Evolutionary conservation across 92 coral and sea anemone genomes (phyloP).

Genomic region (Porites rus): DNA sequence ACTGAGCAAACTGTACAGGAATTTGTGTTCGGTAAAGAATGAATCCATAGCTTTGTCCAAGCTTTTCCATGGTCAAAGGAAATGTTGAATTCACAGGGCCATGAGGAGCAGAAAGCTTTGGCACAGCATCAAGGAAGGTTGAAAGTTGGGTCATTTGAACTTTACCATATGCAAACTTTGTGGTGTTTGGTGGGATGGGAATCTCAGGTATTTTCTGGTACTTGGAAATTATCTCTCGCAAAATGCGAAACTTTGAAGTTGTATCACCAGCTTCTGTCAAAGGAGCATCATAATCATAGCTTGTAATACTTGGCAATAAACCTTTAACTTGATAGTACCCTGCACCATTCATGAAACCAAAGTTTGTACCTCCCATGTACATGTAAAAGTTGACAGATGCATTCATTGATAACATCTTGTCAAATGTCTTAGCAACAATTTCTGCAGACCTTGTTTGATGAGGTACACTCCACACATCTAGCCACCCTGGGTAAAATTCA

Average conservation of each 20-base stretch:
- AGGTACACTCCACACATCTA: conserved; percentile 90
- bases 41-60: conserved; percentile 94
- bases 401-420: conserved; percentile 79
- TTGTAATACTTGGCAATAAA: conserved; percentile 79
- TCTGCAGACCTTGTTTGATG: conserved; percentile 68
- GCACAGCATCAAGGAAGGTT: conserved; percentile 63
- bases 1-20: conserved; percentile 66
- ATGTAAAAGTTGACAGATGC: conserved; percentile 96
- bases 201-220: conserved; percentile 70
- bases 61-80: conserved; percentile 92
- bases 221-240: conserved; percentile 78
- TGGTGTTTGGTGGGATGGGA: conserved; percentile 91
- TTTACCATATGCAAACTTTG: conserved; percentile 90
- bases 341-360: conserved; percentile 96
- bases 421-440: conserved; percentile 72
- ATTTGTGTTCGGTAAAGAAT: conserved; percentile 82
- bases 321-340: conserved; percentile 31
- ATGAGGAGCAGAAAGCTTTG: conserved; percentile 50
- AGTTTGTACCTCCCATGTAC: conserved; percentile 97
- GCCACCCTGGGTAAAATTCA: conserved; percentile 96
- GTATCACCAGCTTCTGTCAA: conserved; percentile 96
- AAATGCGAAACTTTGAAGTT: conserved; percentile 75
- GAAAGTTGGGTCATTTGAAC: conserved; percentile 66
- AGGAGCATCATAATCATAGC: conserved; percentile 97
- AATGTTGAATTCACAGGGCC: conserved; percentile 71